Evolutionary conservation across 64 coral and sea anemone species (phyloP).

Genomic region (Stichodactyla mertensii): DNA sequence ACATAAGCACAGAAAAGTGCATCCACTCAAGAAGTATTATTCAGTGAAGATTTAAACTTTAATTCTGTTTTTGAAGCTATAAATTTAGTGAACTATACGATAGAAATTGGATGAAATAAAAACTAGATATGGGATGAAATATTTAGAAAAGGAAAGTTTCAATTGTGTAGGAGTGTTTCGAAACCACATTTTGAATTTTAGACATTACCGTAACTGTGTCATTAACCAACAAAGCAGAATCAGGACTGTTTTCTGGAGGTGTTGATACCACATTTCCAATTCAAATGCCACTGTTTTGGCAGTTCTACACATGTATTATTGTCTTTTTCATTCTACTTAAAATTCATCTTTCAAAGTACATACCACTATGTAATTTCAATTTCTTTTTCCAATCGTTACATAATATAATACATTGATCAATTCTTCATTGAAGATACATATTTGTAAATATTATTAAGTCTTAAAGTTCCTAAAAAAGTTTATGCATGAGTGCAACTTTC

Average conservation of each 20-base stretch:
- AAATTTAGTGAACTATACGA: too few relatives aligned
- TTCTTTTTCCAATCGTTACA: neutral
- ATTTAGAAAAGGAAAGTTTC: neutral
- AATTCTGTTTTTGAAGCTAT: neutral
- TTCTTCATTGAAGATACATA: conserved; percentile 6
- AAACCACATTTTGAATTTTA: neutral
- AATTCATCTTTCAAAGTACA: neutral
- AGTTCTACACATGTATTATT: neutral
- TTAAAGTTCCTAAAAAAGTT: neutral
- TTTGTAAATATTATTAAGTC: neutral
- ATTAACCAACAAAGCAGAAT: neutral
- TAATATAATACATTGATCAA: neutral
- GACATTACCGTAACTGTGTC: neutral
- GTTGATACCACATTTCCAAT: neutral
- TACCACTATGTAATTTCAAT: neutral
- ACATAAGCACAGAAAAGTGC: neutral
- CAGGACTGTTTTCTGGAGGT: neutral
- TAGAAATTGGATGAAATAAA: neutral
- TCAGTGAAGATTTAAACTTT: neutral
- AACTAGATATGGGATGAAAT: neutral
- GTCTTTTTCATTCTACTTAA: neutral
- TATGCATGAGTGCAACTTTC: neutral
- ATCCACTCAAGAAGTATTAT: neutral
- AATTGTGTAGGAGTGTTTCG: neutral
- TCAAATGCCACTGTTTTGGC: neutral